phyloP scores from a whole-genome alignment of 2,113 vertebrate genomes.

The Trochalopteron elliotii region DNA sequence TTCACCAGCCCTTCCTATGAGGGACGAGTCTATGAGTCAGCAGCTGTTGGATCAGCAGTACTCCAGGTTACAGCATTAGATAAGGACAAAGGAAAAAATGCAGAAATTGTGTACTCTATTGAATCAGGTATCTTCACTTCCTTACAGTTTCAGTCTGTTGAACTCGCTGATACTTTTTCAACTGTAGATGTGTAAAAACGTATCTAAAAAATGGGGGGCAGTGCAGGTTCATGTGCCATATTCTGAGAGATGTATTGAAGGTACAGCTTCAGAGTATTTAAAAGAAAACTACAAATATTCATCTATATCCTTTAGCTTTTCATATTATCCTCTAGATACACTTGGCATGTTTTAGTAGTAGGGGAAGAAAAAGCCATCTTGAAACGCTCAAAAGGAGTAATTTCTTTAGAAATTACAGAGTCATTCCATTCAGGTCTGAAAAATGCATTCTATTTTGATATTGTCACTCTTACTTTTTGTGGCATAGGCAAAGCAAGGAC shows the following conservation, averaged over 20 bases:
- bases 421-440: not conserved
- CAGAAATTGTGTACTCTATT: conserved; percentile 89
- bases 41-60: conserved; percentile 87
- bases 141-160: not conserved
- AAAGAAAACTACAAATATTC: not conserved
- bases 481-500: not conserved
- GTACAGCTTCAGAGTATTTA: not conserved
- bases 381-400: not conserved
- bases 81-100: conserved; percentile 92
- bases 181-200: not conserved
- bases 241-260: not conserved
- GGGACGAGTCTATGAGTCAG: conserved; percentile 90
- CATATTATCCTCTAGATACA: not conserved
- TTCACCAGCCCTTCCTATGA: conserved; percentile 88
- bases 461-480: not conserved
- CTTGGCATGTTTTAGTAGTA: not conserved
- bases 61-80: conserved; percentile 92
- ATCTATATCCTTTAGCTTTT: not conserved
- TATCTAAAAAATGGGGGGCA: not conserved
- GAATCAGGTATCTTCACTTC: conserved; percentile 85
- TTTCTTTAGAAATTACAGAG: not conserved
- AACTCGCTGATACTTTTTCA: not conserved
- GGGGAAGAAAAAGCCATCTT: not conserved
- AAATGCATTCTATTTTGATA: not conserved
- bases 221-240: not conserved